A percentile compares a stretch with the other conserved stretches of the same genome.
Evolutionary conservation across 2,888 invertebrate species (phyloP).

Genomic region (Campoplex capitator): DNA sequence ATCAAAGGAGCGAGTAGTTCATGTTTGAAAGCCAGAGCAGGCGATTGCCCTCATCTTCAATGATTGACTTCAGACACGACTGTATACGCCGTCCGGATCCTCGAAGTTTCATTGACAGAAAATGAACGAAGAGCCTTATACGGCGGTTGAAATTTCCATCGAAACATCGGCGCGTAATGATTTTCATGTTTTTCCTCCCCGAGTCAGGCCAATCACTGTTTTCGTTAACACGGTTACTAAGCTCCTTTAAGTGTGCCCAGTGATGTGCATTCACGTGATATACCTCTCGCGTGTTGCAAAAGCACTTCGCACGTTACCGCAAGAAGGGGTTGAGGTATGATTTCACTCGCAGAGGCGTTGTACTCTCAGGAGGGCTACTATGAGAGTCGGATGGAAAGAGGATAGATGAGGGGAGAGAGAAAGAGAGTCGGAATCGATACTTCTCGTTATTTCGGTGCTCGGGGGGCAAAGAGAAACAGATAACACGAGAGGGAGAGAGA

Average conservation of each 20-base stretch:
- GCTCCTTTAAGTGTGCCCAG: conserved; percentile 48
- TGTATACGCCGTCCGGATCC: too few species aligned
- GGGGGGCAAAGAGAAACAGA: conserved; percentile 19
- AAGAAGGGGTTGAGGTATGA: conserved; percentile 52
- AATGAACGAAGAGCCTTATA: not conserved
- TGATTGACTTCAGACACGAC: not conserved
- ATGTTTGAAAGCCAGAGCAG: not conserved
- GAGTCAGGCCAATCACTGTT: conserved; percentile 47
- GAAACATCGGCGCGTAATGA: not conserved
- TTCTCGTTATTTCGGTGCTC: conserved; percentile 68
- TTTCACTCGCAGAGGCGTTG: conserved; percentile 70
- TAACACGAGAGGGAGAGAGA: conserved; percentile 17
- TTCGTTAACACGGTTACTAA: conserved; percentile 5
- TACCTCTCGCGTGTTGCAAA: conserved; percentile 63
- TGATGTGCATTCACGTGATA: conserved; percentile 65
- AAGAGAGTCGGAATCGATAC: conserved; percentile 62
- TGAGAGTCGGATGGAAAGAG: conserved; percentile 4
- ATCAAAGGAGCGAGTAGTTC: not conserved
- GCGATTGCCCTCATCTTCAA: too few species aligned
- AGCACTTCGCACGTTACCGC: conserved; percentile 62
- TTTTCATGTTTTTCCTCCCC: not conserved
- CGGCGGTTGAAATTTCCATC: not conserved
- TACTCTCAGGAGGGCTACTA: conserved; percentile 77
- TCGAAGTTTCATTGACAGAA: not conserved
- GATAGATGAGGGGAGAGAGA: conserved; percentile 1